Evolutionary conservation across 2,888 invertebrate genomes (phyloP).

Genomic region (Oscheius sp.): DNA sequence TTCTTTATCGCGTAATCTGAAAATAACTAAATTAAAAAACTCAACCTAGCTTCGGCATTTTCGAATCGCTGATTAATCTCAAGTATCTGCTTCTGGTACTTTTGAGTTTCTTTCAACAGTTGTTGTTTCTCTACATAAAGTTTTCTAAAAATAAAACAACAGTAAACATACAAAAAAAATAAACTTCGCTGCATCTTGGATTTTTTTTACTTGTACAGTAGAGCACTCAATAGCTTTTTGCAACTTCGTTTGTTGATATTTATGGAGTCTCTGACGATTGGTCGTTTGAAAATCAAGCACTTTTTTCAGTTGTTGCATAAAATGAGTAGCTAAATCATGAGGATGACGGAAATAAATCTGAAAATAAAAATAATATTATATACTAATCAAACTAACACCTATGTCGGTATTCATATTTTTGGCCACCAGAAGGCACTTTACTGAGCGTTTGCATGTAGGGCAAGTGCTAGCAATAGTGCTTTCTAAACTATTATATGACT

Average conservation of each 20-base stretch:
- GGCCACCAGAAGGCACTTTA: not conserved
- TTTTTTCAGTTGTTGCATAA: constrained; percentile 22
- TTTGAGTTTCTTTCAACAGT: not conserved
- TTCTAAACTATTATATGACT: not conserved
- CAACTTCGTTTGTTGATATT: constrained; percentile 10
- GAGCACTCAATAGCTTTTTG: constrained; percentile 10
- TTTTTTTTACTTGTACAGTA: constrained; percentile 4
- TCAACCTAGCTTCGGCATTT: not conserved
- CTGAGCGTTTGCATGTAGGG: not conserved
- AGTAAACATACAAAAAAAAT: not conserved
- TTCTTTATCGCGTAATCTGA: constrained; percentile 1
- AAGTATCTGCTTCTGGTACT: not conserved
- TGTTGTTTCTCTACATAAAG: not conserved
- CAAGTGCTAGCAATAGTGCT: not conserved
- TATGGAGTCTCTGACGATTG: constrained; percentile 1
- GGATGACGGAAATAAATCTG: constrained; percentile 20
- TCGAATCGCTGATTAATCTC: not conserved
- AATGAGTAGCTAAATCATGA: constrained; percentile 9
- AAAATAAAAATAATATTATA: not conserved
- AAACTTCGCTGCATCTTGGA: constrained; percentile 7
- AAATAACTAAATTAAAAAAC: not conserved
- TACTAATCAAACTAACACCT: not conserved
- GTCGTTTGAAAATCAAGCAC: constrained; percentile 12
- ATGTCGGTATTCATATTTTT: constrained; percentile 4
- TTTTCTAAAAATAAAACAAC: not conserved